phyloP scores from a whole-genome alignment of 2,797 vertebrate species.

The Lophotriccus pileatus region DNA sequence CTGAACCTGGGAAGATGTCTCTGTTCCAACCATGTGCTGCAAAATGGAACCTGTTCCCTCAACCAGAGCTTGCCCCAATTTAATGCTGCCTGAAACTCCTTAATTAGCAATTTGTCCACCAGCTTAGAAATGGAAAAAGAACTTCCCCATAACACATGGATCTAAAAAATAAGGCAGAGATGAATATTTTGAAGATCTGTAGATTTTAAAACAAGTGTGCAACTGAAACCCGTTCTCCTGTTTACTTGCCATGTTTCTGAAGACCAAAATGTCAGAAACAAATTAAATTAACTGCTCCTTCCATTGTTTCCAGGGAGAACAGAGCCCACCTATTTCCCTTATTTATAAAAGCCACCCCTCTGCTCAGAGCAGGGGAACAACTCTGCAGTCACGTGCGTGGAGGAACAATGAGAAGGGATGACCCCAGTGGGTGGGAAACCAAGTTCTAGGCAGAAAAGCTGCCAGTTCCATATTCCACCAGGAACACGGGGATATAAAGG shows the following conservation, averaged over 20 bases:
- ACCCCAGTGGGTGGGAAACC: constrained; percentile 15
- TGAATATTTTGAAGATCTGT: neutral
- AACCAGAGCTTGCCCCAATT: neutral
- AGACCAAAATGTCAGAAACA: neutral
- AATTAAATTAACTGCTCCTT: neutral
- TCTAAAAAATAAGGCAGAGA: neutral
- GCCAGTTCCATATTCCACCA: neutral
- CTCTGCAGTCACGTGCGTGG: neutral
- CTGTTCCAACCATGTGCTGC: neutral
- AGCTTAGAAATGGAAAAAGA: neutral
- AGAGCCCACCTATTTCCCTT: constrained; percentile 50
- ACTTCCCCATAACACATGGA: neutral
- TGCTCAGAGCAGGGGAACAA: constrained; percentile 8
- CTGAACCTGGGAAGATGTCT: accelerated
- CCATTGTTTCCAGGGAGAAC: constrained; percentile 27
- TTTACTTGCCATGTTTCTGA: neutral
- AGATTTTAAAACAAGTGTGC: neutral
- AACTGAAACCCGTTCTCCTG: neutral
- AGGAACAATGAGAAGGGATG: constrained; percentile 38
- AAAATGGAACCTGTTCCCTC: neutral
- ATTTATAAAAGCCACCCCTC: constrained; percentile 10
- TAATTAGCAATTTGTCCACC: neutral
- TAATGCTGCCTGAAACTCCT: neutral
- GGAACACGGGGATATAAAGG: neutral
- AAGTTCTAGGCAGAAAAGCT: neutral